Evolutionary conservation across 2,888 invertebrate species (phyloP).

Genomic region (Poecilobothrus nobilitatus): DNA sequence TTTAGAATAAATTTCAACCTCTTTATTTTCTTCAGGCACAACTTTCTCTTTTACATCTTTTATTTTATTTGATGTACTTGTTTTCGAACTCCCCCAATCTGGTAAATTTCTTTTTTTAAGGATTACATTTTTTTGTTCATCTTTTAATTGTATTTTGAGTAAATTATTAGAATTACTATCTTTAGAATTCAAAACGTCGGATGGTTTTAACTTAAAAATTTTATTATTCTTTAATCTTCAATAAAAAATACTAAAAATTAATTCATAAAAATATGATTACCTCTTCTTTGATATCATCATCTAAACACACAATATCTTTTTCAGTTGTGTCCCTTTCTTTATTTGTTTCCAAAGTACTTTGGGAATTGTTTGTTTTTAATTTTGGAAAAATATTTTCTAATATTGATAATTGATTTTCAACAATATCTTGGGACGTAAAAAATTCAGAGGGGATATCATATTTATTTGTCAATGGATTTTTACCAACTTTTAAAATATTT

Average conservation of each 20-base stretch:
- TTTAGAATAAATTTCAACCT: conserved; percentile 19
- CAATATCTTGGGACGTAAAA: conserved; percentile 46
- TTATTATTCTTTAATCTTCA: not conserved
- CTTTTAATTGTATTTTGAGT: not conserved
- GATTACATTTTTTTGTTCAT: not conserved
- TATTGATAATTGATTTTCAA: conserved; percentile 55
- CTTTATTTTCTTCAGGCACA: conserved; percentile 7
- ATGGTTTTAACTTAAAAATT: not conserved
- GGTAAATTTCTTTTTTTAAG: not conserved
- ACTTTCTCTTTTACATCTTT: not conserved
- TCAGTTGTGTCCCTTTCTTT: conserved; percentile 4
- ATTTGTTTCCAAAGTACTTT: not conserved
- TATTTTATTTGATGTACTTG: not conserved
- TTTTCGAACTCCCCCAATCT: not conserved
- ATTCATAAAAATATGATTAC: not conserved
- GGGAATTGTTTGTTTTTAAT: conserved; percentile 8
- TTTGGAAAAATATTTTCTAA: conserved; percentile 39
- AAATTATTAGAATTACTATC: not conserved
- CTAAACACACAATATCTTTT: conserved; percentile 19
- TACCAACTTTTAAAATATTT: conserved; percentile 49
- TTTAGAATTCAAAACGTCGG: not conserved
- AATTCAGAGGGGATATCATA: conserved; percentile 51
- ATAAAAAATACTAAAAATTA: too few species aligned
- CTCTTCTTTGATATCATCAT: not conserved
- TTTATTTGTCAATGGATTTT: conserved; percentile 38